Base-by-base conservation (phyloP, 2,888 invertebrate species). In the Disparrhopalites patrizii region DNA sequence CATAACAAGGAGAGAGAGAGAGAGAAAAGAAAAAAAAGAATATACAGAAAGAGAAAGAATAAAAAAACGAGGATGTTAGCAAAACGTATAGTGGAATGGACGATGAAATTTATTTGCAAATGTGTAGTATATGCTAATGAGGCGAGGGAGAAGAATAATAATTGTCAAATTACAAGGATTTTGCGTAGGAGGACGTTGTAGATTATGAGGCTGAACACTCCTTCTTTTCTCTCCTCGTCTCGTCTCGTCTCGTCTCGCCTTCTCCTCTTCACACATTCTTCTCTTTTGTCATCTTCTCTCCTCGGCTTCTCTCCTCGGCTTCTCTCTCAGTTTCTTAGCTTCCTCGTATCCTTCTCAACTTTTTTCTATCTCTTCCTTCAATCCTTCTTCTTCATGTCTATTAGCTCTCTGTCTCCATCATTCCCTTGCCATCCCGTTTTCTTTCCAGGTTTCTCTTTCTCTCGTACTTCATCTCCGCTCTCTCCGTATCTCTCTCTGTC, bases 141-240 rank as follows among this genome's bases (percentile, higher is more conserved):
- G 47, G 60, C 47, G 60, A 60, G 30, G 60, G 60, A 47, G 60
- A 47, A 31, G 47, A 60, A 60, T 60, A 60, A 43, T 60, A 60
- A 60, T 60, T 60, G 47, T 38, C 60, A 31, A 60, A 60, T 60
- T 60, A 60, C 60, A 60, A 60, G 60, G 60, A 28, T 60, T 58
- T 60, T 43, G 60, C 60, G 60, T 60, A 47, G 60, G 60, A 25
- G 60, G 60, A 58, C 31, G 25, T 25, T 43, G 28, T 36, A 27
- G 40, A 43, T 58, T 27, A 38, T 27, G 40, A 27, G 28, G 28
- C 43, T 56, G 18, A 33, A 33, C 56, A 38, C 56, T 56, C 33
- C 28, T 54, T 25, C 8, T 5, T 25, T 56, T 33, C 36, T 13
- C 47, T 47, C 13, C 47, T 3, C 25, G 23, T 47, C 23, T n/a